Evolutionary conservation across 2,888 invertebrate species (phyloP).

Genomic region (Andrena camellia): DNA sequence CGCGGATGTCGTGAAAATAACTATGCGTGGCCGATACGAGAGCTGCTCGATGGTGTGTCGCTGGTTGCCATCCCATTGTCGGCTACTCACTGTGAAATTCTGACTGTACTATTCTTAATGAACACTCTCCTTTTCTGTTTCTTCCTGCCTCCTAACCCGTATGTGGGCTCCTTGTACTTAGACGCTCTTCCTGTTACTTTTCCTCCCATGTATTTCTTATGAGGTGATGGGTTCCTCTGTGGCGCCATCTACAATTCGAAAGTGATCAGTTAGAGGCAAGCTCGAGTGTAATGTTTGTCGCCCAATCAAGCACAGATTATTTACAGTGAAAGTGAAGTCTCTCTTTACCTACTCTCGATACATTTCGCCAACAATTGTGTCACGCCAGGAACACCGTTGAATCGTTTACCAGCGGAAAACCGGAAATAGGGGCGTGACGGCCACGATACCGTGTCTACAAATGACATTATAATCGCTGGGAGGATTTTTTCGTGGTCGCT

Average conservation of each 20-base stretch:
- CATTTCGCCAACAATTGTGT: slow-evolving; percentile 36
- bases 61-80: slow-evolving; percentile 59
- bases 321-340: neutral
- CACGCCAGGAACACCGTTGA: slow-evolving; percentile 16
- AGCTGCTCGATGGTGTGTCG: slow-evolving; percentile 33
- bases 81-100: slow-evolving; percentile 71
- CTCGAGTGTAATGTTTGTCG: neutral
- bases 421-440: slow-evolving; percentile 68
- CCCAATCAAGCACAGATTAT: neutral
- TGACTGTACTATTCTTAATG: slow-evolving; percentile 64
- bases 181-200: slow-evolving; percentile 21
- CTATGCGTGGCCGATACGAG: slow-evolving; percentile 66
- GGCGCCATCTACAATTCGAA: neutral
- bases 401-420: slow-evolving; percentile 63
- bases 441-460: slow-evolving; percentile 57
- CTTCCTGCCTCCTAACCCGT: neutral
- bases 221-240: neutral
- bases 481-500: slow-evolving; percentile 58
- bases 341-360: neutral
- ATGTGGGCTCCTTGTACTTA: neutral
- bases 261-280: neutral
- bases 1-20: slow-evolving; percentile 75
- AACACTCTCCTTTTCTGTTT: slow-evolving; percentile 45
- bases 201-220: neutral
- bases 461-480: slow-evolving; percentile 70